Conservation (phyloP, 2,888 invertebrate genomes). For the Podabrus alpinus region DNA sequence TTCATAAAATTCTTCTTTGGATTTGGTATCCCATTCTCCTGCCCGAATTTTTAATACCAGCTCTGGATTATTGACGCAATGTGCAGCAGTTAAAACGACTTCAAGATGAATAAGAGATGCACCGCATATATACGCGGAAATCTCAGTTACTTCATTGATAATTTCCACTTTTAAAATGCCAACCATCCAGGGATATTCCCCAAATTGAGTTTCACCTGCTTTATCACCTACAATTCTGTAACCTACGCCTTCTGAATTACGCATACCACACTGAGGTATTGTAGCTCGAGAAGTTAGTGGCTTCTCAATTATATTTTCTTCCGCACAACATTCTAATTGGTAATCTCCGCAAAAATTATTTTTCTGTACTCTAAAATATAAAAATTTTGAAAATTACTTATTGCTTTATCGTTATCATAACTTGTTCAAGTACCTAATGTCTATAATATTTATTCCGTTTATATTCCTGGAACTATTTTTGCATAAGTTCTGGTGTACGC, state of each 20-base stretch:
- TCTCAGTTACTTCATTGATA: slow-evolving; percentile 57
- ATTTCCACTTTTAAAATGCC: slow-evolving; percentile 66
- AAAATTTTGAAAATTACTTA: not conserved
- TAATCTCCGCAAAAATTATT: slow-evolving; percentile 58
- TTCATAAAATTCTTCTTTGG: slow-evolving; percentile 67
- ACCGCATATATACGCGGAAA: slow-evolving; percentile 74
- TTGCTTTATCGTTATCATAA: slow-evolving; percentile 10
- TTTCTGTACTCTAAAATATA: slow-evolving; percentile 41
- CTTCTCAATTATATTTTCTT: slow-evolving; percentile 41
- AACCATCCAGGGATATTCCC: slow-evolving; percentile 85
- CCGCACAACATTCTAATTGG: slow-evolving; percentile 62
- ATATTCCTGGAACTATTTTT: too few species aligned
- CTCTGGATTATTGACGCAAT: slow-evolving; percentile 64
- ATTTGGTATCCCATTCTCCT: slow-evolving; percentile 85
- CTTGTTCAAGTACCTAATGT: slow-evolving; percentile 66
- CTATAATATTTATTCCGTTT: slow-evolving; percentile 74
- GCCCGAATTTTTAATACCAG: slow-evolving; percentile 60
- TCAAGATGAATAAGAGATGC: slow-evolving; percentile 77
- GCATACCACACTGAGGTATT: slow-evolving; percentile 79
- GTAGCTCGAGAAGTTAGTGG: too few species aligned
- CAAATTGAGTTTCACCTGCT: slow-evolving; percentile 72
- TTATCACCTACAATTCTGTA: slow-evolving; percentile 69
- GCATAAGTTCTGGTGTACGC: too few species aligned
- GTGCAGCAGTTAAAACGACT: slow-evolving; percentile 81
- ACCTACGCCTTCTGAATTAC: slow-evolving; percentile 74